phyloP scores from a whole-genome alignment of 2,113 vertebrate genomes.

The Petrocephalus microphthalmus region DNA sequence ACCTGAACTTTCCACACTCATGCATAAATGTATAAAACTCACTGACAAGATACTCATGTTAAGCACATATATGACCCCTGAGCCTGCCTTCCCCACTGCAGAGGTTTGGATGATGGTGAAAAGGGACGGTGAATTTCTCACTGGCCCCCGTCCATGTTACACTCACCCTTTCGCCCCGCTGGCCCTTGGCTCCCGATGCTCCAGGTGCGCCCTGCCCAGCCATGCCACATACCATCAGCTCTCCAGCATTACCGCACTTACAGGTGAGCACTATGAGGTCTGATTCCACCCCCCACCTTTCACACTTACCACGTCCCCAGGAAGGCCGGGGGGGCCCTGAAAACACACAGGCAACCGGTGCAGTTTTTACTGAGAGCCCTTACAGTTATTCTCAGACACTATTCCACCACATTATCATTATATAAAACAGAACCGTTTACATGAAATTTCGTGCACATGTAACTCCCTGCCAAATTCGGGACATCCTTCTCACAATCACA shows the following conservation, averaged over 20 bases:
- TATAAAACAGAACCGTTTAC: neutral
- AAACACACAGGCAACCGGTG: conserved; percentile 17
- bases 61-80: neutral
- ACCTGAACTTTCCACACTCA: neutral
- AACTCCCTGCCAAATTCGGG: neutral
- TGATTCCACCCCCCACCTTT: neutral
- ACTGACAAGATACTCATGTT: neutral
- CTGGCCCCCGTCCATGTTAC: neutral
- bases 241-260: neutral
- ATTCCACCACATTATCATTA: neutral
- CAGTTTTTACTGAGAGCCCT: neutral
- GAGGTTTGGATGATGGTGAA: neutral
- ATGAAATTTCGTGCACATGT: neutral
- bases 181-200: conserved; percentile 65
- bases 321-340: conserved; percentile 67
- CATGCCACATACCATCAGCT: neutral
- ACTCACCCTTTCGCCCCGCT: conserved; percentile 82
- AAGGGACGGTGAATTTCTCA: neutral
- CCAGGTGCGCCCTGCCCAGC: conserved; percentile 66
- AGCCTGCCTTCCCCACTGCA: neutral
- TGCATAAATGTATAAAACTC: neutral
- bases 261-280: neutral
- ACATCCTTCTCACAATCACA: neutral
- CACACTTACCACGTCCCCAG: conserved; percentile 64
- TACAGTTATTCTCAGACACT: neutral